These are phyloP conservation scores for Cancer borealis DNA, from an alignment of 2,888 invertebrate genomes.

Conservation along the genomic window DNA sequence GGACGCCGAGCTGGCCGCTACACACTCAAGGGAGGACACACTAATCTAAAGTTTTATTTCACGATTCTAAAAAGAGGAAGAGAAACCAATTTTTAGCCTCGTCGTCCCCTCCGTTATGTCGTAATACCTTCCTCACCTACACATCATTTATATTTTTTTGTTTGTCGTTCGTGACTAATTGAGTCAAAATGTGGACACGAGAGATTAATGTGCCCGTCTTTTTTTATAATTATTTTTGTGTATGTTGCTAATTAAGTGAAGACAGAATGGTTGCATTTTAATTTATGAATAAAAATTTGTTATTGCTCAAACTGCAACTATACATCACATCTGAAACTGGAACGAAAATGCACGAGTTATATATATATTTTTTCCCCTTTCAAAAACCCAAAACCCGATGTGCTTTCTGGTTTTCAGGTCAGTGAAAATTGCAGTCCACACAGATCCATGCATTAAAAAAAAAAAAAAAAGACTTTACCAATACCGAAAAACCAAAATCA, in stretches of 20 bases:
- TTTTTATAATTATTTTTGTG: not conserved
- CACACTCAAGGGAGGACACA: not conserved
- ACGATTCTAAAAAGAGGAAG: not conserved
- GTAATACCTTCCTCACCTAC: not conserved
- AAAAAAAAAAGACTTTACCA: not conserved
- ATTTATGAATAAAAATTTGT: not conserved
- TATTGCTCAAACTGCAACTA: not conserved
- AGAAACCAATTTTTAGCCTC: not conserved
- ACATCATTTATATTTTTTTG: not conserved
- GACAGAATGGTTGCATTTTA: not conserved
- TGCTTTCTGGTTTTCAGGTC: not conserved
- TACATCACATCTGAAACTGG: not conserved
- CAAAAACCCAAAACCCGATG: not conserved
- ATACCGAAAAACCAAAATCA: not conserved
- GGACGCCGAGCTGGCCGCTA: not conserved
- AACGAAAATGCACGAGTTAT: not conserved
- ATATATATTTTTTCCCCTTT: not conserved
- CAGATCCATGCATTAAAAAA: not conserved
- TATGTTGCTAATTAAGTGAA: constrained; percentile 13
- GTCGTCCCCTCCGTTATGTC: not conserved
- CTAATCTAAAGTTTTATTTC: not conserved
- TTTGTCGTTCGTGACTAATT: not conserved
- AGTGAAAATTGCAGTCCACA: not conserved
- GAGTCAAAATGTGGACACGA: not conserved
- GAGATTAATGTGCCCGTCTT: not conserved